Evolutionary conservation across 1,140 invertebrate species (phyloP).

Genomic region (Polypedilum vanderplanki): DNA sequence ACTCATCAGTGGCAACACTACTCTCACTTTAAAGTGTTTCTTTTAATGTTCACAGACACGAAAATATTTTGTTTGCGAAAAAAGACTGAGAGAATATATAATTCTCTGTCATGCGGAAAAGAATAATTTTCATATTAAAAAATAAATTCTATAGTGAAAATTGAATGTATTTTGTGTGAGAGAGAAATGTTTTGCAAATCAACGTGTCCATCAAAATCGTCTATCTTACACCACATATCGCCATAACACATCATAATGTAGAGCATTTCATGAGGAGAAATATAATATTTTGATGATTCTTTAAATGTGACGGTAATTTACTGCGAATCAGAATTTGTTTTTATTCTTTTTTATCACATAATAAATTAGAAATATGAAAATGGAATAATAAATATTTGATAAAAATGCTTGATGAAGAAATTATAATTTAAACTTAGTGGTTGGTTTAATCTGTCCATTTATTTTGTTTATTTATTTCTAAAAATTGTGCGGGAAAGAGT

Average conservation of each 20-base stretch:
- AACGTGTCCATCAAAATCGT: constrained; percentile 10
- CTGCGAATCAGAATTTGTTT: neutral
- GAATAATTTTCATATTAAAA: too few species aligned
- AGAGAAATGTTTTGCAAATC: neutral
- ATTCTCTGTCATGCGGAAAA: neutral
- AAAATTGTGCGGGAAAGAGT: too few species aligned
- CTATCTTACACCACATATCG: neutral
- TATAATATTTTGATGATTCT: neutral
- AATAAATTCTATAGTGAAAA: neutral
- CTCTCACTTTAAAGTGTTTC: too few species aligned
- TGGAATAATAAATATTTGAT: neutral
- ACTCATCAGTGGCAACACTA: neutral
- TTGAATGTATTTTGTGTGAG: neutral
- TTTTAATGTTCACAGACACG: too few species aligned
- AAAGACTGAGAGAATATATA: too few species aligned
- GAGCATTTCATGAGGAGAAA: neutral
- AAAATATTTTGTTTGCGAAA: too few species aligned
- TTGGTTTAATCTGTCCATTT: neutral
- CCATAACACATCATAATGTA: neutral
- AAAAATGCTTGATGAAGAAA: too few species aligned
- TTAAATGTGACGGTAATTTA: constrained; percentile 12
- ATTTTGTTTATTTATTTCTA: neutral
- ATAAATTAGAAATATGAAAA: neutral
- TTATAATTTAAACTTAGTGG: too few species aligned
- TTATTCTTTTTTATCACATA: neutral